Evolutionary conservation across 2,888 invertebrate species (phyloP), one percentile per base, ranked within the genome.

Genomic region (Nowickia ferox): DNA sequence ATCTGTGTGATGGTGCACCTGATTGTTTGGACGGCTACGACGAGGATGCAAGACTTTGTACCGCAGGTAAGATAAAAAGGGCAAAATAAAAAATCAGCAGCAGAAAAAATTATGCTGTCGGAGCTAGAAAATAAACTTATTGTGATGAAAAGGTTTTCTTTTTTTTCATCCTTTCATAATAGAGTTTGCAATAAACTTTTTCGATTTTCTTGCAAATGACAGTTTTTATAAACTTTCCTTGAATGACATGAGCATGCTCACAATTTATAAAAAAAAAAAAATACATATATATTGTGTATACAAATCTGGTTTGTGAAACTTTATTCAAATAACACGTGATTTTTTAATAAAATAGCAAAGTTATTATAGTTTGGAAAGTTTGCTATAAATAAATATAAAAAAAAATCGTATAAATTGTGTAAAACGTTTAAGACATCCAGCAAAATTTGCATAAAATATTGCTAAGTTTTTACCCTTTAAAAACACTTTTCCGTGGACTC

Each of bases 11-110:
- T 92, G 98, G 98, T 85, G 96, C 97, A 10, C 97, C 98, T 0
- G 98, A 98, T 93, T 98, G 98, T 93, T 96, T 96, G 69, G 98
- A 98, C 90, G 98, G 98, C 4, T 98, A 98, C 91, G 98, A 98
- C 90, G 98, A 98, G 93, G 98, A 98, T 93, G 96, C 97, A 88
- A 95, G 97, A 90, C 95, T 98, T 40, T 98, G 98, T 93, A 98
- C 98, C 88, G 98, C 98, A 92, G 97, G 97, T 97, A 92, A 93
- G 94, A 88, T 9, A 4, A 22, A 46, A 48, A 22, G 30, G 15
- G 1, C 17, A 40, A 57, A 57, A 40, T 19, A 9, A 40, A 44
- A 74, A 57, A 44, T 44, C n/a, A n/a, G 9, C 8, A 17, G 8
- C 42, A 51, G 1, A 15, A 44, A 55, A 30, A 38, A 46, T 4